phyloP scores from a whole-genome alignment of 1,140 invertebrate species.

The Eulimnadia texana region DNA sequence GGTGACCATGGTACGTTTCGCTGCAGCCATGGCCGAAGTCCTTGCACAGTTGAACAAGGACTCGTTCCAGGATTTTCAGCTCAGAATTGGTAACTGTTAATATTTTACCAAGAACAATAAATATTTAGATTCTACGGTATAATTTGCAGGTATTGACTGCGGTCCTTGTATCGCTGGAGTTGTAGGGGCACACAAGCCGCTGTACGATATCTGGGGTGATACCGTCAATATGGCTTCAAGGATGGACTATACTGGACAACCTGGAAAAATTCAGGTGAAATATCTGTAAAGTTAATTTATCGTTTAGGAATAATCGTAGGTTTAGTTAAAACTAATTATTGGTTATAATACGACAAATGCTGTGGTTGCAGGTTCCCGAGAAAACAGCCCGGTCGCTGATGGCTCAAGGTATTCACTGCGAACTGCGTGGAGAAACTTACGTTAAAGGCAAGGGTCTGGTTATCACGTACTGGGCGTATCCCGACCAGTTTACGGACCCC shows the following conservation, averaged over 20 bases:
- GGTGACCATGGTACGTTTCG: slow-evolving; percentile 19
- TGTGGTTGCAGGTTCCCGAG: slow-evolving; percentile 49
- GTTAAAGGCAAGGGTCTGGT: slow-evolving; percentile 56
- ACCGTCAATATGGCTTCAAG: slow-evolving; percentile 87
- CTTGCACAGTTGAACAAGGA: slow-evolving; percentile 30
- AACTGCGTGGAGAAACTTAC: slow-evolving; percentile 48
- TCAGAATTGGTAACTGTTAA: slow-evolving; percentile 31
- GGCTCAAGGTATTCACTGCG: slow-evolving; percentile 48
- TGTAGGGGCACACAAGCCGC: slow-evolving; percentile 72
- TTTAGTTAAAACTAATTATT: slow-evolving; percentile 6
- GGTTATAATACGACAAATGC: not conserved
- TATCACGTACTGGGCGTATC: slow-evolving; percentile 29
- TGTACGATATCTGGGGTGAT: slow-evolving; percentile 87
- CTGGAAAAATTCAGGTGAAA: slow-evolving; percentile 62
- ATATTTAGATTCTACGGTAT: not conserved
- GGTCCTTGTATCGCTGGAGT: slow-evolving; percentile 80
- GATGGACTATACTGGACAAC: slow-evolving; percentile 70
- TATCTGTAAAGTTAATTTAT: too few species aligned
- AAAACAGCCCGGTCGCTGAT: slow-evolving; percentile 52
- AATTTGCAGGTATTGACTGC: slow-evolving; percentile 40
- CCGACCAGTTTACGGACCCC: not conserved
- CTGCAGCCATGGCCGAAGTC: slow-evolving; percentile 23
- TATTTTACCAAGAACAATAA: not conserved
- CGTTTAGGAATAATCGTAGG: too few species aligned
- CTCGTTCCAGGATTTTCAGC: slow-evolving; percentile 37